These are phyloP conservation scores for Sphaerophoria rueppellii DNA, from an alignment of 2,888 invertebrate genomes.

Conservation along the genomic window DNA sequence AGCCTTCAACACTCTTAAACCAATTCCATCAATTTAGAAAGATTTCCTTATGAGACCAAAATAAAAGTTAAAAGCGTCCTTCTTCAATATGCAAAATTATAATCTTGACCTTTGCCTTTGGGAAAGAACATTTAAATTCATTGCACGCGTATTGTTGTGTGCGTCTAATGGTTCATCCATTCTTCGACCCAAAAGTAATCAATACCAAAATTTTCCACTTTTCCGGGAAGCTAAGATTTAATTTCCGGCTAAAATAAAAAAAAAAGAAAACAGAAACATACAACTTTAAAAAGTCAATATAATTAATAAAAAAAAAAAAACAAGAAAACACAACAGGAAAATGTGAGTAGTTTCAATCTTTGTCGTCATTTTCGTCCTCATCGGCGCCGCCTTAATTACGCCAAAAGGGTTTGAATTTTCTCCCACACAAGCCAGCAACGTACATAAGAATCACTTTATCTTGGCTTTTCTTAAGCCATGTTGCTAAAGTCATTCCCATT, in stretches of 20 bases:
- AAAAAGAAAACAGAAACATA: slow-evolving; percentile 34
- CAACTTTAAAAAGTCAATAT: slow-evolving; percentile 64
- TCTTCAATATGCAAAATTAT: slow-evolving; percentile 4
- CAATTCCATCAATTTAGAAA: background rate
- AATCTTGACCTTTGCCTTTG: slow-evolving; percentile 34
- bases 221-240: slow-evolving; percentile 34
- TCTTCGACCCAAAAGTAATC: slow-evolving; percentile 32
- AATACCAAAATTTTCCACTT: slow-evolving; percentile 39
- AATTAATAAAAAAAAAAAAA: slow-evolving; percentile 61
- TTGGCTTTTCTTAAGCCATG: slow-evolving; percentile 35
- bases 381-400: slow-evolving; percentile 47
- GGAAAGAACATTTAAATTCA: slow-evolving; percentile 40
- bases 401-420: slow-evolving; percentile 56
- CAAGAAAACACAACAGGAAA: slow-evolving; percentile 25
- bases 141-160: slow-evolving; percentile 42
- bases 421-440: background rate
- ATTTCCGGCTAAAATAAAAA: slow-evolving; percentile 26
- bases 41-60: background rate
- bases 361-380: slow-evolving; percentile 3
- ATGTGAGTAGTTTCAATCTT: slow-evolving; percentile 6
- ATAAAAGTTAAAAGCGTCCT: background rate
- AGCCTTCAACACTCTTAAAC: background rate
- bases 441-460: slow-evolving; percentile 50
- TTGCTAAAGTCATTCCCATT: background rate
- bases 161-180: background rate